These are phyloP conservation scores for Schizopygopsis pylzovi DNA, from an alignment of 2,797 vertebrate genomes.

Conservation along the genomic window DNA sequence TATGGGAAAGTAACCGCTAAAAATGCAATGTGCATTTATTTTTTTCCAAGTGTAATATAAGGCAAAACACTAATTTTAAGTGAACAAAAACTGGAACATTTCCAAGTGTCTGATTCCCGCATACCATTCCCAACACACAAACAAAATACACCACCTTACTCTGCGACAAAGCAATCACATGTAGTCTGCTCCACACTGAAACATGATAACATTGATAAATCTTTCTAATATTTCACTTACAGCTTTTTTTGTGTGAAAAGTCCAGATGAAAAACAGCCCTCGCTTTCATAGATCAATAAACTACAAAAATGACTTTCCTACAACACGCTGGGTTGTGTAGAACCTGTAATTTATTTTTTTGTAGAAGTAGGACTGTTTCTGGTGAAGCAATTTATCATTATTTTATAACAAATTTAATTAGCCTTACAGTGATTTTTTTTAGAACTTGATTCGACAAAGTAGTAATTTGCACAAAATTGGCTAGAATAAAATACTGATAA, in stretches of 20 bases:
- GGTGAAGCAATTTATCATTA: conserved; percentile 13
- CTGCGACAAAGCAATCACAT: conserved; percentile 23
- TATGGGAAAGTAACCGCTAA: background rate
- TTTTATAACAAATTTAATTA: background rate
- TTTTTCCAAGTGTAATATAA: background rate
- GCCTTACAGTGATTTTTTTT: background rate
- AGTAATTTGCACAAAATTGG: background rate
- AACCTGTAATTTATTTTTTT: background rate
- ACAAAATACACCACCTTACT: background rate
- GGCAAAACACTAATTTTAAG: background rate
- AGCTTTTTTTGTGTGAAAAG: background rate
- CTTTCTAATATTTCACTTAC: conserved; percentile 39
- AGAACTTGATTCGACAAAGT: background rate
- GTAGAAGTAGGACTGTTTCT: background rate
- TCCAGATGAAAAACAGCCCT: conserved; percentile 27
- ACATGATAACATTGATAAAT: conserved; percentile 40
- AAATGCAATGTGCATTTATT: background rate
- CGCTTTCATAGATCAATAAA: conserved; percentile 47
- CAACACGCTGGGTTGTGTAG: conserved; percentile 4
- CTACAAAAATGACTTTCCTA: conserved; percentile 31
- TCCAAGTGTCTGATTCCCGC: background rate
- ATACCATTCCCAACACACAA: background rate
- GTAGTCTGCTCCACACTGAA: background rate
- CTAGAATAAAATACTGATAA: background rate
- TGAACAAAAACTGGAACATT: background rate